A percentile compares a stretch with the other conserved stretches of the same genome.
These are phyloP conservation scores for Prolemur simus DNA, from an alignment of 2,113 vertebrate species.

Conservation along the genomic window DNA sequence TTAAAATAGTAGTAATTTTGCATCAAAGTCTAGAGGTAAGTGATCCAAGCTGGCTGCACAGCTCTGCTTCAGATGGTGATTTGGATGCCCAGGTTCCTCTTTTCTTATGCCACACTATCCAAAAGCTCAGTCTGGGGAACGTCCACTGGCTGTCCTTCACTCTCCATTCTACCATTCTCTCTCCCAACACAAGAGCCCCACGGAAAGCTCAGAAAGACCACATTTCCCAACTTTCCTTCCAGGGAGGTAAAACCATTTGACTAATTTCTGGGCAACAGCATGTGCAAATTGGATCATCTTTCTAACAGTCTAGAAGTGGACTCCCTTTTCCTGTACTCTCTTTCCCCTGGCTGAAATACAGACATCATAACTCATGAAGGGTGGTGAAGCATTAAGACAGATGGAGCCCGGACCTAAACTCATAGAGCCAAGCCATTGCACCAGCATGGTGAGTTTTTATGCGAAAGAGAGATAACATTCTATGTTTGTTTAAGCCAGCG, in stretches of 20 bases:
- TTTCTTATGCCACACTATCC: not conserved
- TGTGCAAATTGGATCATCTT: rapidly evolving
- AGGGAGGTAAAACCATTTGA: not conserved
- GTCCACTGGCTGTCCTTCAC: not conserved
- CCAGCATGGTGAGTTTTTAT: not conserved
- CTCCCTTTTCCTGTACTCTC: not conserved
- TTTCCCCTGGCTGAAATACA: not conserved
- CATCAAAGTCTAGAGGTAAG: not conserved
- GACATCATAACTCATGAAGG: not conserved
- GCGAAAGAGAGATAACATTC: not conserved
- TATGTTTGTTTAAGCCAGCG: not conserved
- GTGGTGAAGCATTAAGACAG: not conserved
- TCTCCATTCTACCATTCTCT: not conserved
- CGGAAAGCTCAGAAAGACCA: not conserved
- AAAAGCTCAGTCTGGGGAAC: not conserved
- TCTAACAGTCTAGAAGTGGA: not conserved
- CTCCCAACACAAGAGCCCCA: not conserved
- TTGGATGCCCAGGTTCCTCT: not conserved
- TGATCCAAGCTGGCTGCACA: not conserved
- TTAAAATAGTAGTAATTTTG: not conserved
- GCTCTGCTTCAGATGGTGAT: not conserved
- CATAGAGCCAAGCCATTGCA: not conserved
- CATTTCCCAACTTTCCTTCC: not conserved
- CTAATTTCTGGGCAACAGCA: not conserved
- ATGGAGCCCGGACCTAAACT: too few relatives aligned